Base-by-base conservation (phyloP, 2,888 invertebrate genomes). In the Lycophotia porphyrea region DNA sequence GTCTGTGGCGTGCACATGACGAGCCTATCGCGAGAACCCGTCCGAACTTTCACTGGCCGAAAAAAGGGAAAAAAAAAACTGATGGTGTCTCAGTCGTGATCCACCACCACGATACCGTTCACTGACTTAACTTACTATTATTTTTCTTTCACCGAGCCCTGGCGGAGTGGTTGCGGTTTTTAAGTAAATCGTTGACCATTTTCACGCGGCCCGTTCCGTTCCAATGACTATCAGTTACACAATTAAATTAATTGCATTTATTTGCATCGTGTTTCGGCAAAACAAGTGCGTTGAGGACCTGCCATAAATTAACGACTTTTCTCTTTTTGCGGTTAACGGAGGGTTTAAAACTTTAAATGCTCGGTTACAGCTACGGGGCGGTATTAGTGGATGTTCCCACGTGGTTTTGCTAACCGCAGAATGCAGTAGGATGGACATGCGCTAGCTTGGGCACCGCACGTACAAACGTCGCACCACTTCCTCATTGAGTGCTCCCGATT, bases 11-110 rank as follows among this genome's bases (percentile, higher is more conserved):
- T 87, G 85, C 84, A 87, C 84, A 84, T 77, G 87, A 76, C 83
- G 82, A 85, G 84, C 80, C 79, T 81, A 84, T 80, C 84, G 81
- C 87, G 85, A 87, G 88, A 91, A 87, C 85, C 78, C 82, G 84
- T 87, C 84, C 87, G 76, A 90, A 94, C 94, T 95, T 95, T 95
- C 95, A 94, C 95, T 93, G 65, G 49, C 47, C 78, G 81, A 84
- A 92, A 91, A 92, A 90, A 88, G 85, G 86, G 84, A 86, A 65
- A 72, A 60, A 80, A 79, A 61, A 83, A 73, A 86, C 89, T 88
- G 86, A 90, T 89, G 85, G 88, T 84, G 84, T 90, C 89, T 85
- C 80, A 87, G 82, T 90, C 88, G 86, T 86, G 91, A 89, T 90
- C 92, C 88, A 84, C 92, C 88, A 84, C 79, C 80, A 77, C 79